These are phyloP conservation scores for Agriotes lineatus DNA, from an alignment of 2,888 invertebrate species.

Conservation along the genomic window DNA sequence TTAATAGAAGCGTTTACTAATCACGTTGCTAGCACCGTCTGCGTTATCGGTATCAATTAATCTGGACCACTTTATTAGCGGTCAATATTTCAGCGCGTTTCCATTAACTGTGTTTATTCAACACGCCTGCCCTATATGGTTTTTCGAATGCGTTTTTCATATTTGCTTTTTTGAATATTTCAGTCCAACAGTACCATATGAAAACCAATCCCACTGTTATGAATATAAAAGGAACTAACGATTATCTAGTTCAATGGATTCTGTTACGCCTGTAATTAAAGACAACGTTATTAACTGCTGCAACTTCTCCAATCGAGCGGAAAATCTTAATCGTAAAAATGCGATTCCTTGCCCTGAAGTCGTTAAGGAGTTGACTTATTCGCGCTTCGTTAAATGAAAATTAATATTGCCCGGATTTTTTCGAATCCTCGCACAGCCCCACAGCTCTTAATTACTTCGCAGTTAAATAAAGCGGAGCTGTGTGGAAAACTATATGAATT, in stretches of 20 bases:
- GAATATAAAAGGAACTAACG: too few species aligned
- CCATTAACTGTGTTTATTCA: conserved; percentile 31
- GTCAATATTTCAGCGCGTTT: conserved; percentile 34
- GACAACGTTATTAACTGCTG: conserved; percentile 7
- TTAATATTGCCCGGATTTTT: conserved; percentile 4
- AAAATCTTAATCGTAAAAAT: conserved; percentile 12
- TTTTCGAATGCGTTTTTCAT: too few species aligned
- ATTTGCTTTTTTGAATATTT: too few species aligned
- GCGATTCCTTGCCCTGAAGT: conserved; percentile 14
- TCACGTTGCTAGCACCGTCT: conserved; percentile 40
- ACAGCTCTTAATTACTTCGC: conserved; percentile 14
- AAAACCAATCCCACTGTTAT: too few species aligned
- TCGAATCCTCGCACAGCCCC: background rate
- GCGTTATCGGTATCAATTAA: conserved; percentile 38
- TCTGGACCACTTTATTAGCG: conserved; percentile 38
- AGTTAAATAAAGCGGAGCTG: background rate
- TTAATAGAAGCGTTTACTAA: conserved; percentile 40
- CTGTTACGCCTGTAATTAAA: conserved; percentile 5
- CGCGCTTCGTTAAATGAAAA: conserved; percentile 18
- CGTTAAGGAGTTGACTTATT: conserved; percentile 22
- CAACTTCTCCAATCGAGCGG: background rate
- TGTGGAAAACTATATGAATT: conserved; percentile 4
- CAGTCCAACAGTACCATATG: too few species aligned
- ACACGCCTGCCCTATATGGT: conserved; percentile 15
- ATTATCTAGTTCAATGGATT: background rate